Evolutionary conservation across 1,140 invertebrate genomes (phyloP).

Genomic region (Drosophila dunni): DNA sequence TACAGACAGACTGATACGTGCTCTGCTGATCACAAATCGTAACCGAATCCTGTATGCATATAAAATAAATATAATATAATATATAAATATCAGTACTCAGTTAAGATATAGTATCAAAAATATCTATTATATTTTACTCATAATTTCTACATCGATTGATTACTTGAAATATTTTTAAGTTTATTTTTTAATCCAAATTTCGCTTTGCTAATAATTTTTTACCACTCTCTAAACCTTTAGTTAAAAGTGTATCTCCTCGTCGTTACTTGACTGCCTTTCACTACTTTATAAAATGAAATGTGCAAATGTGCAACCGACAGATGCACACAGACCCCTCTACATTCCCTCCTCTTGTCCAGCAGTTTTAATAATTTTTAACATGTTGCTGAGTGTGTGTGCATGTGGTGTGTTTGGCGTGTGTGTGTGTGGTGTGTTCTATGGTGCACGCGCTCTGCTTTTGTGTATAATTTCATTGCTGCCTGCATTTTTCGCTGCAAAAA

Average conservation of each 20-base stretch:
- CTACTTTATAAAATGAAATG: slow-evolving; percentile 65
- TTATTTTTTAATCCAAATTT: too few species aligned
- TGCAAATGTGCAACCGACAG: slow-evolving; percentile 57
- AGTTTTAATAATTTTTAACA: slow-evolving; percentile 26
- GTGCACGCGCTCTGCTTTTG: slow-evolving; percentile 62
- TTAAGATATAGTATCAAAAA: too few species aligned
- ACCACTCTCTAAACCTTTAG: too few species aligned
- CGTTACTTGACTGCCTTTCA: background rate
- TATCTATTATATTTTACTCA: too few species aligned
- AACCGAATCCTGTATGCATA: background rate
- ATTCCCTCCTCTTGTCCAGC: background rate
- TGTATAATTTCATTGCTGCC: slow-evolving; percentile 69
- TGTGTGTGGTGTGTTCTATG: slow-evolving; percentile 41
- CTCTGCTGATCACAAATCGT: background rate
- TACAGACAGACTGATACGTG: slow-evolving; percentile 4
- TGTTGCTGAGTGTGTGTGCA: slow-evolving; percentile 18
- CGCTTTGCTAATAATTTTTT: too few species aligned
- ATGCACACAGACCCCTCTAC: background rate
- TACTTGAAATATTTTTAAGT: too few species aligned
- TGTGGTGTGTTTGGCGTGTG: background rate
- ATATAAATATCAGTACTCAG: too few species aligned
- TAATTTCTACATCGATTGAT: too few species aligned
- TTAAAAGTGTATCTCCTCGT: slow-evolving; percentile 7
- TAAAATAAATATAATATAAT: too few species aligned
- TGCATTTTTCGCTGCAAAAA: slow-evolving; percentile 15